Conservation (phyloP, 2,113 vertebrate genomes). For the Crypturellus undulatus region DNA sequence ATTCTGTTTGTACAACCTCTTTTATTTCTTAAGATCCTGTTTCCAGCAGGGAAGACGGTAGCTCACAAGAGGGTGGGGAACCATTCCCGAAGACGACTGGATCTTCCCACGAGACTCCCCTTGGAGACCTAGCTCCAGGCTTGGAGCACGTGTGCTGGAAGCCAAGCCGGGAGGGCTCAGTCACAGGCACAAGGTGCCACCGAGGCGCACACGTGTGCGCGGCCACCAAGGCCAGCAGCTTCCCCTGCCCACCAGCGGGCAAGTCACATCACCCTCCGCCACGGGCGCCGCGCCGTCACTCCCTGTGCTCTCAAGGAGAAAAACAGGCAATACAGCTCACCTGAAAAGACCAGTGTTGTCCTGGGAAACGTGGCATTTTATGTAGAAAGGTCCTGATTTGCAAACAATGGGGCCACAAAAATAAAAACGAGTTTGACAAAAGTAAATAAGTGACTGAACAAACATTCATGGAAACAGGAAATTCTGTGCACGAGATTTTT, state of each 20-base stretch:
- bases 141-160: not conserved
- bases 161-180: not conserved
- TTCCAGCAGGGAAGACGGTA: not conserved
- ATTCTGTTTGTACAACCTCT: not conserved
- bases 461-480: constrained; percentile 41
- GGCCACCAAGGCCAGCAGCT: too few relatives aligned
- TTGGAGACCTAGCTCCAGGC: not conserved
- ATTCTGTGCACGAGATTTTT: constrained; percentile 16
- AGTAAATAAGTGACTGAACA: constrained; percentile 17
- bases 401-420: not conserved
- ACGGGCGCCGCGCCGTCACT: too few relatives aligned
- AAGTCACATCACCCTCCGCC: too few relatives aligned
- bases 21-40: not conserved
- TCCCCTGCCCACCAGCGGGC: too few relatives aligned
- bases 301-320: not conserved
- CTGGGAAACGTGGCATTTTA: not conserved
- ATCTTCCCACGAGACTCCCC: not conserved
- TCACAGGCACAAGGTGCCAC: not conserved
- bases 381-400: constrained; percentile 2
- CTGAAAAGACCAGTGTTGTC: not conserved
- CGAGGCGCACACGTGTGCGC: too few relatives aligned
- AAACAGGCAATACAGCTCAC: not conserved
- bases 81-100: not conserved
- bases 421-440: constrained; percentile 15
- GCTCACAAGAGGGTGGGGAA: not conserved